Percentiles rank a stretch among this genome's conserved stretches.
phyloP scores from a whole-genome alignment of 2,113 vertebrate genomes.

The Tychaedon coryphoeus region DNA sequence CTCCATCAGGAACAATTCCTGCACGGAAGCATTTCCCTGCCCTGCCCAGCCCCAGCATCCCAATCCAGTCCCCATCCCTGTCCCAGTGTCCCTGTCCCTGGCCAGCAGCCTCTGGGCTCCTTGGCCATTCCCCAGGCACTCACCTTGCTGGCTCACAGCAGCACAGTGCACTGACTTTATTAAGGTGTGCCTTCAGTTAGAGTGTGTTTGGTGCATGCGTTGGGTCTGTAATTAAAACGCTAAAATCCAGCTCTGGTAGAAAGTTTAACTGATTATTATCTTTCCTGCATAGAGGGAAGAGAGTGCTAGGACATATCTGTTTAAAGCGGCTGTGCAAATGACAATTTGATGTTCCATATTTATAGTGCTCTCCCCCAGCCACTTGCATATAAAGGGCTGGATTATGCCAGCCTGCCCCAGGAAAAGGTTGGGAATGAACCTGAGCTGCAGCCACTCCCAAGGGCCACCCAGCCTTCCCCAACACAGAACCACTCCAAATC shows the following conservation, averaged over 20 bases:
- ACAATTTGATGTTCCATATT: conserved; percentile 45
- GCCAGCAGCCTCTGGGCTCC: conserved; percentile 11
- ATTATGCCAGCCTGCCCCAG: neutral
- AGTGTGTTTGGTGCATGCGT: conserved; percentile 44
- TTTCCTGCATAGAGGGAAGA: conserved; percentile 13
- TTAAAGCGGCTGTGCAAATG: conserved; percentile 32
- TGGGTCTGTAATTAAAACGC: conserved; percentile 66
- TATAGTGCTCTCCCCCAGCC: neutral
- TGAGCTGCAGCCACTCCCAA: neutral
- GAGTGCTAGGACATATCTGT: neutral
- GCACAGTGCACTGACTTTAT: conserved; percentile 40
- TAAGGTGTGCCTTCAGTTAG: conserved; percentile 36
- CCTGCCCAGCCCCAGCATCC: too few relatives aligned
- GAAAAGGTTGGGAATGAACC: neutral
- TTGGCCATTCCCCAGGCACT: conserved; percentile 47
- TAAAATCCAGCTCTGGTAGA: conserved; percentile 61
- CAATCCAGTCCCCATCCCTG: neutral
- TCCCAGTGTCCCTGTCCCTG: neutral
- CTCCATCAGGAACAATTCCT: neutral
- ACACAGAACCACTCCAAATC: neutral
- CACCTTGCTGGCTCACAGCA: conserved; percentile 59
- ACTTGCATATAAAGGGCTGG: conserved; percentile 27
- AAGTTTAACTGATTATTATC: conserved; percentile 60
- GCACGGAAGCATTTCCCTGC: too few relatives aligned
- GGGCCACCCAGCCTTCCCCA: neutral